phyloP scores from a whole-genome alignment of 2,888 invertebrate genomes.

The Oasisia sp. region DNA sequence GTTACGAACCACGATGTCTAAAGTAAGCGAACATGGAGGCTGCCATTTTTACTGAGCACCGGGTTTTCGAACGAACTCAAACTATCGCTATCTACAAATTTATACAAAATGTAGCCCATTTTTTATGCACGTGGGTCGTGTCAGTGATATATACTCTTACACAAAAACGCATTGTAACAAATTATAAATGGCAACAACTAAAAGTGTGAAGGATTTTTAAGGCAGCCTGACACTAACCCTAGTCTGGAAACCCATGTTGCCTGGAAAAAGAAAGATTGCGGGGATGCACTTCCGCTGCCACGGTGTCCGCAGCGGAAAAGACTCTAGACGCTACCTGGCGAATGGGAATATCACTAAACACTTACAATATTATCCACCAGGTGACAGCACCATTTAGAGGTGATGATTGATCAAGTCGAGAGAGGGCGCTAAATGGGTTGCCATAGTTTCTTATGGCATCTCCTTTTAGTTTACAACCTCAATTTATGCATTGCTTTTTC shows the following conservation, averaged over 20 bases:
- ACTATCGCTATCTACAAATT: neutral
- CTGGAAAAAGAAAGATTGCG: slow-evolving; percentile 44
- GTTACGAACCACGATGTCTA: neutral
- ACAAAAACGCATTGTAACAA: neutral
- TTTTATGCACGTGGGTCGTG: neutral
- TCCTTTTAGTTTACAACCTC: neutral
- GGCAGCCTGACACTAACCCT: slow-evolving; percentile 45
- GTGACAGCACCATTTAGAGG: neutral
- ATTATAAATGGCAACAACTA: neutral
- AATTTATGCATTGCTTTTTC: neutral
- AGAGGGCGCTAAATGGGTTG: neutral
- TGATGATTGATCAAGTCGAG: too few species aligned
- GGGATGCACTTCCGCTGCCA: slow-evolving; percentile 4
- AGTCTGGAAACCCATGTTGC: slow-evolving; percentile 55
- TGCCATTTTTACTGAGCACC: slow-evolving; percentile 28
- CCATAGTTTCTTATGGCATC: neutral
- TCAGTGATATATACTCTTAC: neutral
- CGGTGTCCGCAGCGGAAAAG: slow-evolving; percentile 6
- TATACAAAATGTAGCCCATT: neutral
- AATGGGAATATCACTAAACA: neutral
- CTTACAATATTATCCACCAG: neutral
- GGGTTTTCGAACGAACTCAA: neutral
- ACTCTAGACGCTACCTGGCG: neutral
- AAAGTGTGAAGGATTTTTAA: neutral
- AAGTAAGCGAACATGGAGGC: slow-evolving; percentile 29